Conservation (phyloP, 2,888 invertebrate genomes). For the Homarus gammarus region DNA sequence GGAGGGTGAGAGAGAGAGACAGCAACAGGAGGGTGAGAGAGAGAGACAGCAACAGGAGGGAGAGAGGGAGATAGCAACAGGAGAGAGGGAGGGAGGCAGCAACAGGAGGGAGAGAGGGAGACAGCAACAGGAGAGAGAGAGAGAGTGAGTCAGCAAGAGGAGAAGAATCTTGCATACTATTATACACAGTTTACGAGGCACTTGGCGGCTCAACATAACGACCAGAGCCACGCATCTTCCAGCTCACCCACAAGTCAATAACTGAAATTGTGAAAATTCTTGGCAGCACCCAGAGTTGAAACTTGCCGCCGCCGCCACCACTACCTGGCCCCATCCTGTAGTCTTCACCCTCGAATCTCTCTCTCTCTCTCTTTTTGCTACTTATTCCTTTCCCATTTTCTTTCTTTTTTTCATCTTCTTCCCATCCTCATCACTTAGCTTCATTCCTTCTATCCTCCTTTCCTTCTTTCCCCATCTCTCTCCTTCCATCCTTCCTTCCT, state of each 20-base stretch:
- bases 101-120: not conserved
- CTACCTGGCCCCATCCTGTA: no score
- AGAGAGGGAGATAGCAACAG: not conserved
- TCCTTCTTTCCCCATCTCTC: not conserved
- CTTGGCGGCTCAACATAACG: not conserved
- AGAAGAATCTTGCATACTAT: not conserved
- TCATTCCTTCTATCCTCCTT: not conserved
- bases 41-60: not conserved
- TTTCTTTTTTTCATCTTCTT: not conserved
- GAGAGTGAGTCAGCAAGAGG: not conserved
- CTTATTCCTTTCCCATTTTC: no score
- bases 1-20: constrained; percentile 10
- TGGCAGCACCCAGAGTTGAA: not conserved
- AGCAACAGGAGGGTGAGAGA: not conserved
- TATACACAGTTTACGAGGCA: not conserved
- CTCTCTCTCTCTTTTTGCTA: no score
- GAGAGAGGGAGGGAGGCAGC: not conserved
- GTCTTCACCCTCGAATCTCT: not conserved
- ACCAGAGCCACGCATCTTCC: not conserved
- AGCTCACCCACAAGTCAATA: not conserved
- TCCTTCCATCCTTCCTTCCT: not conserved
- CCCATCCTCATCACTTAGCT: not conserved
- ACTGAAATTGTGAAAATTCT: not conserved
- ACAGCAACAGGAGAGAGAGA: not conserved
- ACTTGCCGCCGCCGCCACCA: not conserved